Base-by-base conservation (phyloP, 1,140 invertebrate genomes). In the Lepidurus arcticus region DNA sequence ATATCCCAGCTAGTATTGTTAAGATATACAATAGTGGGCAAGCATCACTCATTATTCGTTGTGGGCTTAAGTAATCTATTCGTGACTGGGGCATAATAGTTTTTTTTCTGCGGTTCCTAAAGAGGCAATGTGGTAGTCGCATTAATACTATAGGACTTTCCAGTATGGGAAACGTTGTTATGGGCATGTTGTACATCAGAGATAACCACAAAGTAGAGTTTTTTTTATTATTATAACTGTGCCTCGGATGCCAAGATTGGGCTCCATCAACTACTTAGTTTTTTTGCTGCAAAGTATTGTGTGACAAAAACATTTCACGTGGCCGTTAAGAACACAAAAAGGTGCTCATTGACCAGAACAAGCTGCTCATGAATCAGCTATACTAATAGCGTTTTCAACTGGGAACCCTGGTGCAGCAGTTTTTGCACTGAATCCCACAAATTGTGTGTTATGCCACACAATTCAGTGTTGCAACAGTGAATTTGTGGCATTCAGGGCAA, bases 21-120 rank as follows among this genome's bases (percentile, higher is more conserved):
- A 34, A 34, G 34, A 4, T 34, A 34, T 34, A 34, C 34, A 34
- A 34, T 34, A 34, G 3, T 34, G 34, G 34, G 34, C 34, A 34
- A 34, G 34, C 34, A 26, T 26, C 26, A 34, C 34, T 34, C 34
- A 34, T 34, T 34, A 34, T 34, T 34, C 34, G 34, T 34, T 34
- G 34, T 34, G 34, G 34, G 34, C 34, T 34, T 34, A 34, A 34
- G 34, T n/a, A 65, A 65, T n/a, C 16, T 16, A 21, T n/a, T 65
- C 53, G 53, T 65, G 53, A 65, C 53, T 65, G 16, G 53, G 53
- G 53, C 53, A 65, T 65, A 65, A n/a, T n/a, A n/a, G n/a, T n/a
- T 0, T n/a, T 65, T 65, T 65, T 65, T 65, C 53, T 16, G 53
- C 53, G 53, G 53, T 21, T 65, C 21, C 53, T 65, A n/a, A n/a